Base-by-base conservation (phyloP, 2,113 vertebrate genomes). In the Cinclus mexicanus region DNA sequence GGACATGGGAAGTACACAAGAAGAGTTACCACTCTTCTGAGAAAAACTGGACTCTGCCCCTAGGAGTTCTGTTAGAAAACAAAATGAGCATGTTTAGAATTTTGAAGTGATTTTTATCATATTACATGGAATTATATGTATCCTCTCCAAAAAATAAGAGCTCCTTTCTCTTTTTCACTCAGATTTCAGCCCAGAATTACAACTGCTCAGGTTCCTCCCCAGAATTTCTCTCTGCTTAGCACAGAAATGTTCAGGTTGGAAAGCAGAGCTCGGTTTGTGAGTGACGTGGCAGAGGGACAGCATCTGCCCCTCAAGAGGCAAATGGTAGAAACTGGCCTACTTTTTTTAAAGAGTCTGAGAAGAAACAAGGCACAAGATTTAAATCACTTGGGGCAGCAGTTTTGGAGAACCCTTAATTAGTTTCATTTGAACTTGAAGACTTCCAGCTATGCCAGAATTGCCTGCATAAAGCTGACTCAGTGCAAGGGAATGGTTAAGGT, bases 191-290 rank as follows among this genome's bases (percentile, higher is more conserved):
- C 56, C 37, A 83, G 31, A 83, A 52, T 31, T n/a, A 46, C 49
- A 41, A 49, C 20, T 1, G 1, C 28, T 13, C 1, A 1, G 10
- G 12, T 57, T 11, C 4, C 9, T 75, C 9, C 10, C 10, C 28
- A 35, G 39, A 29, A 64, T 35, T 87, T 39, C 29, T 65, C 35
- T 69, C 19, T 52, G 14, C 29, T 85, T 24, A 25, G 2, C 59
- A 49, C 16, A 41, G 46, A 74, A 80, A 65, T 35, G 24, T 5
- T 77, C 8, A 56, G 18, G 6, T 17, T 87, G 53, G 22, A 52
- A 77, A 52, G 68, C 9, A 55, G 31, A 24, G 39, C 53, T n/a
- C 2, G 5, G 5, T 44, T 55, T 59, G 14, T n/a, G 17, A 24
- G 2, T 31, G 9, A 35, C 22, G 8, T 44, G 42, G 2, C 74